These are phyloP conservation scores for Agrochola lychnidis DNA, from an alignment of 2,888 invertebrate genomes.

Conservation along the genomic window DNA sequence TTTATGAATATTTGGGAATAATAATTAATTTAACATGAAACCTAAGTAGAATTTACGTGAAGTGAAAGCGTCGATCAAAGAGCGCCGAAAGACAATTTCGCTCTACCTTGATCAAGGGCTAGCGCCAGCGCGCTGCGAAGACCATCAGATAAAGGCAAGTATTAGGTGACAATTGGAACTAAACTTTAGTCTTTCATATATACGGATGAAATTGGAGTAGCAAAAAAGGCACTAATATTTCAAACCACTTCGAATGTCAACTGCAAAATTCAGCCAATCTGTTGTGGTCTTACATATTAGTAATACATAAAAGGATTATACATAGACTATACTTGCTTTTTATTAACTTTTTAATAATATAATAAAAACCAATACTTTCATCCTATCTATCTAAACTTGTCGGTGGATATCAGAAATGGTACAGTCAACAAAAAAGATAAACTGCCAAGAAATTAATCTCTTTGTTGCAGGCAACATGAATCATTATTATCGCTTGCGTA, in stretches of 20 bases:
- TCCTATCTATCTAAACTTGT: conserved; percentile 25
- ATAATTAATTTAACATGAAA: too few relatives aligned
- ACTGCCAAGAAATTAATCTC: not conserved
- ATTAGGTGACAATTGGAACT: not conserved
- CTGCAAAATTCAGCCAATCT: conserved; percentile 38
- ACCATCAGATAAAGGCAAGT: not conserved
- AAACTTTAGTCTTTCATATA: not conserved
- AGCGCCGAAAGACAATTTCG: too few relatives aligned
- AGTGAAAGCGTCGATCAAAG: too few relatives aligned
- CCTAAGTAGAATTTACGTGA: too few relatives aligned
- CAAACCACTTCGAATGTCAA: not conserved
- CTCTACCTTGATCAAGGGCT: too few relatives aligned
- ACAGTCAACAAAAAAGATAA: conserved; percentile 21
- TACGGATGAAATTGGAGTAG: conserved; percentile 5
- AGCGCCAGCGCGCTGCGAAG: not conserved
- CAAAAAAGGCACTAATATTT: not conserved
- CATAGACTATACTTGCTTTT: conserved; percentile 35
- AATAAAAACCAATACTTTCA: conserved; percentile 54
- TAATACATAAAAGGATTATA: conserved; percentile 56
- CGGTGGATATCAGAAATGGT: conserved; percentile 44
- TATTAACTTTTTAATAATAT: conserved; percentile 38
- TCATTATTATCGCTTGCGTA: not conserved
- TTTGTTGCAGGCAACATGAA: not conserved
- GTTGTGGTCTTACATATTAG: conserved; percentile 26
- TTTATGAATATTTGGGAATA: too few relatives aligned